Percentiles rank a stretch among this genome's conserved stretches.
Conservation (phyloP, 2,797 vertebrate species). For the Vultur gryphus region DNA sequence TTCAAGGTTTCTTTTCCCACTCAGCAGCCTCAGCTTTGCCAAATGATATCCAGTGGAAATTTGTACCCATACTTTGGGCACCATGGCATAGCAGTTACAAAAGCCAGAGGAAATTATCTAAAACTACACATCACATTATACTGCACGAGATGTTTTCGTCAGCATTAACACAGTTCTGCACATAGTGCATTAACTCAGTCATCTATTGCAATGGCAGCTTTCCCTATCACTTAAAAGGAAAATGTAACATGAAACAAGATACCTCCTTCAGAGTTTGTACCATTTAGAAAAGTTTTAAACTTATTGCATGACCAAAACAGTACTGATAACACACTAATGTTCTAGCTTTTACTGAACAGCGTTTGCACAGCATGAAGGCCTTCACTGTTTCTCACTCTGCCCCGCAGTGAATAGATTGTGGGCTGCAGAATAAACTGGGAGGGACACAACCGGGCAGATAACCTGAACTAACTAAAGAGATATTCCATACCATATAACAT, state of each 20-base stretch:
- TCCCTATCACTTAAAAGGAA: background rate
- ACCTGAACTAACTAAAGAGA: background rate
- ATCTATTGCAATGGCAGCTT: background rate
- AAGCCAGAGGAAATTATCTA: background rate
- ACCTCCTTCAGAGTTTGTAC: background rate
- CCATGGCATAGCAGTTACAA: background rate
- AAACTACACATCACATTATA: background rate
- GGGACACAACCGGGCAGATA: background rate
- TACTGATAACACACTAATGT: background rate
- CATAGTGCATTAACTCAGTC: background rate
- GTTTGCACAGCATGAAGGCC: background rate
- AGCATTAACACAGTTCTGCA: background rate
- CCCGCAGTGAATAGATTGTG: background rate
- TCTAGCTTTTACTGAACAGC: background rate
- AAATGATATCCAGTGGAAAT: background rate
- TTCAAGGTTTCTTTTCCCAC: background rate
- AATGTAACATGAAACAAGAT: background rate
- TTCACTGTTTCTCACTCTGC: background rate
- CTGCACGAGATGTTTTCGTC: background rate
- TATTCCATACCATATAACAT: accelerated
- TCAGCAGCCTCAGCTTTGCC: background rate
- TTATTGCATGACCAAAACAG: background rate
- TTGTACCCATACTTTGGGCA: background rate
- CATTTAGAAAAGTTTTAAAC: background rate
- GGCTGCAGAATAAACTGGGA: background rate